Evolutionary conservation across 2,797 vertebrate species (phyloP).

Genomic region (Pygocentrus nattereri): DNA sequence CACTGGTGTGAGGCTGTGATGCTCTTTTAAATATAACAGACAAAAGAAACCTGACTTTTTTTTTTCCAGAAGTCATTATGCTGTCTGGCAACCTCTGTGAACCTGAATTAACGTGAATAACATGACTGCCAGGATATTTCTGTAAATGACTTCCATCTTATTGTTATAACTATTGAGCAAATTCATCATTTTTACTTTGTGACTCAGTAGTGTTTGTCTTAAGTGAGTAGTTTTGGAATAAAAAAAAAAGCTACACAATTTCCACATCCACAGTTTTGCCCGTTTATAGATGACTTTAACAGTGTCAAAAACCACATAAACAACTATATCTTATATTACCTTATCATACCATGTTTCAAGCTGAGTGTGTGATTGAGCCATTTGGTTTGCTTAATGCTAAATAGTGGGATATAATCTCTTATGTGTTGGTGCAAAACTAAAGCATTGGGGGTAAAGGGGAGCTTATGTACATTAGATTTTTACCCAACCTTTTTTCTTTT

Average conservation of each 20-base stretch:
- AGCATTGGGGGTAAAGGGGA: not conserved
- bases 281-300: no score
- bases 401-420: not conserved
- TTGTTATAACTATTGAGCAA: not conserved
- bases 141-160: not conserved
- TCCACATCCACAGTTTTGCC: not conserved
- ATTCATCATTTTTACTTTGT: not conserved
- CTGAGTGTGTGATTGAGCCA: no score
- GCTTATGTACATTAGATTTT: not conserved
- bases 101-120: no score
- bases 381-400: not conserved
- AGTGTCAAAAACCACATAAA: no score
- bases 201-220: not conserved
- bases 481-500: not conserved
- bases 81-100: not conserved
- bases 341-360: no score
- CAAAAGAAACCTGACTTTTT: constrained; percentile 10
- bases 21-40: not conserved
- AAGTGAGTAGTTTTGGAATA: not conserved
- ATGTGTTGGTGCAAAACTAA: not conserved
- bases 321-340: no score
- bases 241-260: not conserved
- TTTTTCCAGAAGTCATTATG: not conserved
- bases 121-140: constrained; percentile 3
- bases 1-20: not conserved